Evolutionary conservation across 2,888 invertebrate species (phyloP).

Genomic region (Apodemia zela): DNA sequence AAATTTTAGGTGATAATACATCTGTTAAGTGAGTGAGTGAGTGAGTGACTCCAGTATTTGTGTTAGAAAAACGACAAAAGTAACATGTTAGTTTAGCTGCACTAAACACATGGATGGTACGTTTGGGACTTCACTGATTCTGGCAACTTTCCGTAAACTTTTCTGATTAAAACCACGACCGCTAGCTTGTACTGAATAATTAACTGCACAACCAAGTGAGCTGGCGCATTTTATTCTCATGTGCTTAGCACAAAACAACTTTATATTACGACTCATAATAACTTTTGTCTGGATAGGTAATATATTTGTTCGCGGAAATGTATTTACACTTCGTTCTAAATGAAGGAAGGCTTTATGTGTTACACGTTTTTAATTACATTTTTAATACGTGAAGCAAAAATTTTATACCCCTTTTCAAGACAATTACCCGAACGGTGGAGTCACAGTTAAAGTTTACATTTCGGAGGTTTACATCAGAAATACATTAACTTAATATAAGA

Average conservation of each 20-base stretch:
- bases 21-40: no score
- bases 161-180: conserved; percentile 40
- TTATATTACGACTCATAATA: conserved; percentile 7
- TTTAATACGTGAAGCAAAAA: no score
- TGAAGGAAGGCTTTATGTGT: no score
- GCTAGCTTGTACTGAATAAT: conserved; percentile 37
- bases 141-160: conserved; percentile 38
- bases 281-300: conserved; percentile 13
- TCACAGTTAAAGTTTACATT: no score
- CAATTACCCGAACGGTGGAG: no score
- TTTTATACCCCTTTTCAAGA: no score
- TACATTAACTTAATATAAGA: no score
- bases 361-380: no score
- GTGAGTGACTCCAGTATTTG: not conserved
- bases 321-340: no score
- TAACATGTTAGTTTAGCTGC: conserved; percentile 15
- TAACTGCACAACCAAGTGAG: conserved; percentile 29
- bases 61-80: conserved; percentile 7
- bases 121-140: conserved; percentile 30
- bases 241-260: conserved; percentile 17
- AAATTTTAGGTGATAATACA: no score
- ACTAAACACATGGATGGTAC: conserved; percentile 26
- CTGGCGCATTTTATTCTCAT: conserved; percentile 20
- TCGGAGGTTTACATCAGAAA: no score
- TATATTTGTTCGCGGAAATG: no score